phyloP scores from a whole-genome alignment of 1,140 invertebrate genomes.

The Neodiprion lecontei region DNA sequence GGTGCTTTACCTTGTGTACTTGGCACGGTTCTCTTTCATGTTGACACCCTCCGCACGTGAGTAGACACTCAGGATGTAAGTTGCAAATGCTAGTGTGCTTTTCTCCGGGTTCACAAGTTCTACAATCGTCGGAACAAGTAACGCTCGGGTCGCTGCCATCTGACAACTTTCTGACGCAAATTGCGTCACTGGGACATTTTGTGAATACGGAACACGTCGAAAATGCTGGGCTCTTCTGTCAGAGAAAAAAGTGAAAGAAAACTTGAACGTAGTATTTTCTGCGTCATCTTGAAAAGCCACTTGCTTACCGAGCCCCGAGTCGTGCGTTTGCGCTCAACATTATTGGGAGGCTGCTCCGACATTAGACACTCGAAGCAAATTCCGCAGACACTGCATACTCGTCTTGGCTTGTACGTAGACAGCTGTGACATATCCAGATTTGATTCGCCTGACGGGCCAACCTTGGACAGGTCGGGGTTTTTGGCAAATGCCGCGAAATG shows the following conservation, averaged over 20 bases:
- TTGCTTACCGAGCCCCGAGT: not conserved
- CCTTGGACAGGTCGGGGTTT: slow-evolving; percentile 40
- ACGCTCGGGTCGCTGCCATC: not conserved
- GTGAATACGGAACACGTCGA: not conserved
- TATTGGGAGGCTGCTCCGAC: not conserved
- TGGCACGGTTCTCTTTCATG: not conserved
- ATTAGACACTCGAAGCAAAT: not conserved
- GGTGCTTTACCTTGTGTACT: too few species aligned
- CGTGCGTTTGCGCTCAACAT: not conserved
- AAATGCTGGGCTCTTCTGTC: not conserved
- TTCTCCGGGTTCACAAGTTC: too few species aligned
- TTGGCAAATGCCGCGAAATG: slow-evolving; percentile 64
- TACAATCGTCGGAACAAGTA: not conserved
- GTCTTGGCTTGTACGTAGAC: not conserved
- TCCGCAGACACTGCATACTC: not conserved
- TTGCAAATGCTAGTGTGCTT: too few species aligned
- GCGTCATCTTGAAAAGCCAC: too few species aligned
- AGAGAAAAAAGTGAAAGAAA: not conserved
- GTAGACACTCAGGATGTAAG: too few species aligned
- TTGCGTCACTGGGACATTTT: not conserved
- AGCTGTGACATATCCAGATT: slow-evolving; percentile 1
- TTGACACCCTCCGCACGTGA: not conserved
- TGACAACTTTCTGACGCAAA: not conserved
- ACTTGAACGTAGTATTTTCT: too few species aligned
- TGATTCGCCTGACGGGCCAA: not conserved